Percentiles rank a stretch among this genome's conserved stretches.
Conservation (phyloP, 2,888 invertebrate species). For the Macaria liturata region DNA sequence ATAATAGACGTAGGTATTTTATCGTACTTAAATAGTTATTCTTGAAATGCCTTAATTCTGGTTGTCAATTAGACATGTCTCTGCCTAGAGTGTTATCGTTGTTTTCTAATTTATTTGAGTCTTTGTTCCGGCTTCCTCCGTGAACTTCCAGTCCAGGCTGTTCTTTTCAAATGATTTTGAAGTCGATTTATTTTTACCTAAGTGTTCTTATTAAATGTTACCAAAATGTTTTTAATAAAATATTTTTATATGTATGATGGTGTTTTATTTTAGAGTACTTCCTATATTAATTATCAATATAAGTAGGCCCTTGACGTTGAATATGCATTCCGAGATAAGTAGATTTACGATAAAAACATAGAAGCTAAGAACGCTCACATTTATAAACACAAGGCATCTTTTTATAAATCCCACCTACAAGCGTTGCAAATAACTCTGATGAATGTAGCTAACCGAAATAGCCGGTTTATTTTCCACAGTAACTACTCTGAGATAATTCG, state of each 20-base stretch:
- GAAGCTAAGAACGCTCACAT: too few species aligned
- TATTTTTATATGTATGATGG: constrained; percentile 81
- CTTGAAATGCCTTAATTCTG: constrained; percentile 85
- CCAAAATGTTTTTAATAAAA: constrained; percentile 85
- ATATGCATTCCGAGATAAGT: too few species aligned
- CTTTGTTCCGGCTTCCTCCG: constrained; percentile 82
- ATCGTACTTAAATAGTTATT: constrained; percentile 84
- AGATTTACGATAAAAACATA: too few species aligned
- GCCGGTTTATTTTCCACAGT: constrained; percentile 40
- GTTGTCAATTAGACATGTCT: constrained; percentile 84
- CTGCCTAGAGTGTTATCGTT: constrained; percentile 83
- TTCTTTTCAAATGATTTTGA: constrained; percentile 84
- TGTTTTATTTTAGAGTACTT: constrained; percentile 49
- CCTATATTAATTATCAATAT: too few species aligned
- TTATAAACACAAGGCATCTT: too few species aligned
- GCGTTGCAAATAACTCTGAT: constrained; percentile 40
- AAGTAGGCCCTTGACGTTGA: too few species aligned
- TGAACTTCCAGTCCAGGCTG: constrained; percentile 84
- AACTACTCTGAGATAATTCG: constrained; percentile 26
- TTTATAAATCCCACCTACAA: constrained; percentile 26
- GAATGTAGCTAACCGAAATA: constrained; percentile 45
- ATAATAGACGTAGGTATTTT: constrained; percentile 83
- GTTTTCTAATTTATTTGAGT: constrained; percentile 77
- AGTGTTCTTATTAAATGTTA: constrained; percentile 85
- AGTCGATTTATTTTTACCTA: constrained; percentile 85